Evolutionary conservation across 35 echinoderm and acorn worm species (phyloP).

Genomic region (Ophiothrix spiculata): DNA sequence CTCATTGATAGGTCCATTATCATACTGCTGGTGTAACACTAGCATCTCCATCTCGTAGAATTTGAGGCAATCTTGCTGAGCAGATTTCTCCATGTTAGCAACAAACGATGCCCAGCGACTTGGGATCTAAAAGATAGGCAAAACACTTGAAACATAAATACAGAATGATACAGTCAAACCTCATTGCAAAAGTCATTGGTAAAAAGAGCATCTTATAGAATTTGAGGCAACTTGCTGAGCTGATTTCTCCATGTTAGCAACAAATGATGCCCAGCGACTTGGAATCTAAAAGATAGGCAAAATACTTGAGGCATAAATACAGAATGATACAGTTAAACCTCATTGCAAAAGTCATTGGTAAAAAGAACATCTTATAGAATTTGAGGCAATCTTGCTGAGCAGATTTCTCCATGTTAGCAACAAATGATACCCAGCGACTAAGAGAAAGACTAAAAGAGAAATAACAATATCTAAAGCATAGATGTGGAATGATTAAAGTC

Average conservation of each 20-base stretch:
- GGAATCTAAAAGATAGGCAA: too few relatives aligned
- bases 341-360: too few relatives aligned
- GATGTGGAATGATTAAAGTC: too few relatives aligned
- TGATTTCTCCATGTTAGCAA: constrained; percentile 55
- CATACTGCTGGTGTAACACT: constrained; percentile 43
- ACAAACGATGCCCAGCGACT: constrained; percentile 67
- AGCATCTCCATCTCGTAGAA: constrained; percentile 65
- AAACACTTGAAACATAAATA: not conserved
- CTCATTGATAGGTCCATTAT: constrained; percentile 53
- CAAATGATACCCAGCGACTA: constrained; percentile 68
- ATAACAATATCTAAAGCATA: too few relatives aligned
- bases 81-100: constrained; percentile 52
- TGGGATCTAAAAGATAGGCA: constrained; percentile 32
- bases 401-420: constrained; percentile 55
- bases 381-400: constrained; percentile 56
- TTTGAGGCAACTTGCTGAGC: constrained; percentile 51
- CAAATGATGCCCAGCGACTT: constrained; percentile 66
- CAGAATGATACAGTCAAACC: too few relatives aligned
- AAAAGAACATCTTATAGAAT: too few relatives aligned
- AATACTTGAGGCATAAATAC: too few relatives aligned
- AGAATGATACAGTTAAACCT: too few relatives aligned
- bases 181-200: too few relatives aligned
- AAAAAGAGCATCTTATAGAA: too few relatives aligned
- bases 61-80: constrained; percentile 54
- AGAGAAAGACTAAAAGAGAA: too few relatives aligned